Evolutionary conservation across 2,888 invertebrate species (phyloP).

Genomic region (Hypsopygia costalis): DNA sequence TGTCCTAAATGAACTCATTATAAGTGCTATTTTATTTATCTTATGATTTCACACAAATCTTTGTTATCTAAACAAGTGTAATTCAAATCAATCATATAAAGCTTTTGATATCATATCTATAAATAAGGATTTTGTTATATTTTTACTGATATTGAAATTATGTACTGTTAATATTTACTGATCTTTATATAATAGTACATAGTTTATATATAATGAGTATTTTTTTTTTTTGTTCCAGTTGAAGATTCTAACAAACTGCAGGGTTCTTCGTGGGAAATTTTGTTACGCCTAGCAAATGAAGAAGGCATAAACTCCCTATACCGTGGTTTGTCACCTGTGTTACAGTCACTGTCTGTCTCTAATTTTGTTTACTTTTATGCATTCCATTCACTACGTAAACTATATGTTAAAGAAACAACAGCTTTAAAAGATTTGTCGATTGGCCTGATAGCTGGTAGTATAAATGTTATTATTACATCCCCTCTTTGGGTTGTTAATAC

Average conservation of each 20-base stretch:
- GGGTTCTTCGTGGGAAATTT: slow-evolving; percentile 83
- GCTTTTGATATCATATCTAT: no score
- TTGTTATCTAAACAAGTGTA: no score
- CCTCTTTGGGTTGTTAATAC: slow-evolving; percentile 97
- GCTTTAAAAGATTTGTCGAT: slow-evolving; percentile 87
- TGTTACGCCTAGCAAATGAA: slow-evolving; percentile 83
- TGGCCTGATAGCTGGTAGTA: slow-evolving; percentile 89
- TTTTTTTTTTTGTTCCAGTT: slow-evolving; percentile 79
- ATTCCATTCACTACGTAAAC: slow-evolving; percentile 89
- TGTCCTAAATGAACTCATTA: no score
- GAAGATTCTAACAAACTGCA: slow-evolving; percentile 84
- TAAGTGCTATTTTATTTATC: background rate
- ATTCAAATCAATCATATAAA: no score
- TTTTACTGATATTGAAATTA: no score
- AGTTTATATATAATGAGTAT: no score
- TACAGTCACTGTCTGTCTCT: slow-evolving; percentile 91
- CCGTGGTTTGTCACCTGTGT: slow-evolving; percentile 89
- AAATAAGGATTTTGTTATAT: no score
- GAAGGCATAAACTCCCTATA: slow-evolving; percentile 86
- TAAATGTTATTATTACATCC: slow-evolving; percentile 92
- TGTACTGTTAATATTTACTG: no score
- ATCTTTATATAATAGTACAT: no score
- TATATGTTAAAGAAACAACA: slow-evolving; percentile 74
- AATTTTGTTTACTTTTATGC: slow-evolving; percentile 98
- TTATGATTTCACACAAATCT: no score